phyloP scores from a whole-genome alignment of 1,140 invertebrate species.

The Bursaphelenchus mucronatus region DNA sequence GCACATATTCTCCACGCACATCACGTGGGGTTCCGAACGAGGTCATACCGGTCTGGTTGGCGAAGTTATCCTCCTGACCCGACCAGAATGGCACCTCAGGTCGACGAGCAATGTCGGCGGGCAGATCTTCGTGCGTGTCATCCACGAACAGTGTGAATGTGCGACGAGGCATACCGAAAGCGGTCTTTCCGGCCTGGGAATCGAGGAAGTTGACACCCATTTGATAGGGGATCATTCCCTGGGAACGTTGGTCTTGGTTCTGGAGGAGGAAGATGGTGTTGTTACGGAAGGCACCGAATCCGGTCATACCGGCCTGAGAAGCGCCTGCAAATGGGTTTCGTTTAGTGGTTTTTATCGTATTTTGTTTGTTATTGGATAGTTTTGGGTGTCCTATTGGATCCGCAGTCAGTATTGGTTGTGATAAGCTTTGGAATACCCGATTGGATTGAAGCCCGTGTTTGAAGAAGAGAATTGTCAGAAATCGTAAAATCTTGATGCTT shows the following conservation, averaged over 20 bases:
- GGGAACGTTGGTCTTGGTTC: conserved; percentile 45
- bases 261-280: conserved; percentile 53
- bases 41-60: conserved; percentile 58
- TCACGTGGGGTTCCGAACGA: conserved; percentile 57
- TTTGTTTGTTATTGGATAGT: too few relatives aligned
- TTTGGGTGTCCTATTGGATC: too few relatives aligned
- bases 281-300: conserved; percentile 60
- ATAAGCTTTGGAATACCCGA: background rate
- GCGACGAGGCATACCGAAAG: conserved; percentile 52
- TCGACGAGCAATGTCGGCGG: conserved; percentile 54
- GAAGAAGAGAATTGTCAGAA: too few relatives aligned
- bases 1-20: conserved; percentile 56
- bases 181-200: conserved; percentile 58
- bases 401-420: background rate
- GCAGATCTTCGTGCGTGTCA: conserved; percentile 59
- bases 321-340: conserved; percentile 42
- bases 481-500: background rate
- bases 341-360: background rate
- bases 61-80: conserved; percentile 58
- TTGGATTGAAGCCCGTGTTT: background rate
- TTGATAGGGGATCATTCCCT: conserved; percentile 59
- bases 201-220: conserved; percentile 61
- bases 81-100: conserved; percentile 61
- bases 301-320: conserved; percentile 57
- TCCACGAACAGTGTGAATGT: conserved; percentile 58